Base-by-base conservation (phyloP, 1,140 invertebrate species). In the Ips typographus region DNA sequence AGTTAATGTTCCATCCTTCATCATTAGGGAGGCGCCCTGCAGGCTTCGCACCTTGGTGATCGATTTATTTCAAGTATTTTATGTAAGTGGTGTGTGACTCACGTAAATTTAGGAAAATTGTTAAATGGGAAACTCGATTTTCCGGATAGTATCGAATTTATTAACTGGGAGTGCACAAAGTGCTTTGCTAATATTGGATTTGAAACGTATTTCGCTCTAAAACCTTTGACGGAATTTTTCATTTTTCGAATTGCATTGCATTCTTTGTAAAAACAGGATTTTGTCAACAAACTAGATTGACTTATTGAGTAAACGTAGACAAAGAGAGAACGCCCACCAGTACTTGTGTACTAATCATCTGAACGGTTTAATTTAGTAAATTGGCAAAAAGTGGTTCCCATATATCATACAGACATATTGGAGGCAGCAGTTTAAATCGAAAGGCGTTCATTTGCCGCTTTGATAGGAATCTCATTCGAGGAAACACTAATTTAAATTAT, bases 401-500 rank as follows among this genome's bases (percentile, higher is more conserved):
- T 70, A 70, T 64, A 64, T 70, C 61, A 70, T 57, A 60, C 8
- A 49, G 68, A 70, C 68, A 56, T 70, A 70, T 70, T 70, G 68
- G 55, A 70, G 59, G 8, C 40, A 56, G 68, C 61, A 70, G 53
- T 70, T 70, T 70, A 70, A 70, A 70, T 70, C 60, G 68, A 70
- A 70, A 70, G 68, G 60, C 68, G 68, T 62, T 70, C 68, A 70
- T 70, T 70, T 70, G 55, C 49, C 52, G 61, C 67, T 53, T 62
- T 56, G 67, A 70, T 70, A 70, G 60, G 52, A 61, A 70, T 70
- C 68, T 55, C 60, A 64, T 70, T 70, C 68, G 60, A 63, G 59
- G 68, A 70, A 68, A 68, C 65, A 52, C 65, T 68, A 68, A 68
- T 68, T 68, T 68, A 68, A 68, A 68, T 60, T 68, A 68, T 68